Evolutionary conservation across 2,888 invertebrate species (phyloP).

Genomic region (Netelia fuscicornis): DNA sequence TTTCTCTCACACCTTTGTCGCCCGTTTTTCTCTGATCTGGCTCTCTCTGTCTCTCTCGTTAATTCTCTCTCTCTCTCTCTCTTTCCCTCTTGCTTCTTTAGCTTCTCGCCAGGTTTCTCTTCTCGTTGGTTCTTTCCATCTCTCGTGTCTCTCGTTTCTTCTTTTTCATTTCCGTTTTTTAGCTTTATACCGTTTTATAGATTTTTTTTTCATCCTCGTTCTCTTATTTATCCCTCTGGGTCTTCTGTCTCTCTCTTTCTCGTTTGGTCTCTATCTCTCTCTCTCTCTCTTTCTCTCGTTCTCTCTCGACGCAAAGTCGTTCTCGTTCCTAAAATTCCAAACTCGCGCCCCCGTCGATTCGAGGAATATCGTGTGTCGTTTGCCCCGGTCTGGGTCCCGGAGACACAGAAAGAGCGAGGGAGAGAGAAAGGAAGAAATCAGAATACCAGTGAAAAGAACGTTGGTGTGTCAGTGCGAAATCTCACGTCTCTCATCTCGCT

Average conservation of each 20-base stretch:
- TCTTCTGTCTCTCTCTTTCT: conserved; percentile 28
- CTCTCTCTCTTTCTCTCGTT: conserved; percentile 24
- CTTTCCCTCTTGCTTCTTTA: conserved; percentile 73
- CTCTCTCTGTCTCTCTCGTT: conserved; percentile 59
- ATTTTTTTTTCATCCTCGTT: conserved; percentile 55
- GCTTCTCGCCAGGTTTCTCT: conserved; percentile 39
- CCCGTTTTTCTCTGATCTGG: conserved; percentile 46
- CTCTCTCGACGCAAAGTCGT: conserved; percentile 48
- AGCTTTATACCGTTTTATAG: conserved; percentile 11
- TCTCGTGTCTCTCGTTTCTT: conserved; percentile 66
- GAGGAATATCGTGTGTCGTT: conserved; percentile 62
- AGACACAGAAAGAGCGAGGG: conserved; percentile 7
- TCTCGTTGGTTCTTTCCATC: conserved; percentile 74
- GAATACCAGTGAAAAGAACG: conserved; percentile 57
- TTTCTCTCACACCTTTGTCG: conserved; percentile 67
- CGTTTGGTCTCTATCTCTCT: conserved; percentile 3
- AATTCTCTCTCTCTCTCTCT: conserved; percentile 72
- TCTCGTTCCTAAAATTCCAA: conserved; percentile 69
- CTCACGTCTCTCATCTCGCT: conserved; percentile 31
- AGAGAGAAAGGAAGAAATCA: conserved; percentile 28
- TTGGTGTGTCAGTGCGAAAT: conserved; percentile 61
- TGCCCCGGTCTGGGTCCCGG: conserved; percentile 21
- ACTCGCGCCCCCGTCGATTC: conserved; percentile 67
- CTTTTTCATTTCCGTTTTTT: conserved; percentile 56
- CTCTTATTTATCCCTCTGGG: conserved; percentile 56